A percentile compares a stretch with the other conserved stretches of the same genome.
phyloP scores from a whole-genome alignment of 2,113 vertebrate species.

The Heterocephalus glaber region DNA sequence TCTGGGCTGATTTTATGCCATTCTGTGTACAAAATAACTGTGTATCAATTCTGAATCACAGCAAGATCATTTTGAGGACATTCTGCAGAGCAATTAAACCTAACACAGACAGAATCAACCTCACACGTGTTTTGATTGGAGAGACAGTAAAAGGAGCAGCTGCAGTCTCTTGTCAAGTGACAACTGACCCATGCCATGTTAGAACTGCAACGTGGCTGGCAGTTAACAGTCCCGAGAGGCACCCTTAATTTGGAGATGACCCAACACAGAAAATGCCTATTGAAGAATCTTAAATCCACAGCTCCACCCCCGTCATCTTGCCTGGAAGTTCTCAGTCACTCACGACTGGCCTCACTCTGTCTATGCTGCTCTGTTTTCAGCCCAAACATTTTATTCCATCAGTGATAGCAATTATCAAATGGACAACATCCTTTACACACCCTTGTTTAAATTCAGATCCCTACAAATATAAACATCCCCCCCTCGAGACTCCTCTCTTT shows the following conservation, averaged over 20 bases:
- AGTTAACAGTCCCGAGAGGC: rapidly evolving
- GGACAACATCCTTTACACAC: neutral
- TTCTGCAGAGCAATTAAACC: neutral
- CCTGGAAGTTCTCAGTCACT: rapidly evolving
- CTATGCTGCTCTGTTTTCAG: neutral
- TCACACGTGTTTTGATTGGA: rapidly evolving
- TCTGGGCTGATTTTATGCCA: neutral
- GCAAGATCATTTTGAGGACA: neutral
- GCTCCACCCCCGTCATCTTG: rapidly evolving
- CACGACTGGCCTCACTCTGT: neutral
- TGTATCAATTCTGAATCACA: neutral
- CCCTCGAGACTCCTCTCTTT: no score
- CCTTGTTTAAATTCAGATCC: neutral
- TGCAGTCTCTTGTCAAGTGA: neutral
- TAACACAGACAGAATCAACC: rapidly evolving
- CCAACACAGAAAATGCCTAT: no score
- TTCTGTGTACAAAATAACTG: neutral
- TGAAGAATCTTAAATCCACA: no score
- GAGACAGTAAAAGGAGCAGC: neutral
- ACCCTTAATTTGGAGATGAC: neutral
- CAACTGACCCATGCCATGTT: neutral
- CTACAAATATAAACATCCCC: neutral
- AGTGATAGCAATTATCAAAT: neutral
- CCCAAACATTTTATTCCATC: neutral
- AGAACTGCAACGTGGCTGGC: rapidly evolving